A percentile compares a stretch with the other conserved stretches of the same genome.
Conservation (phyloP, 1,140 invertebrate genomes). For the Danaus melanippus region DNA sequence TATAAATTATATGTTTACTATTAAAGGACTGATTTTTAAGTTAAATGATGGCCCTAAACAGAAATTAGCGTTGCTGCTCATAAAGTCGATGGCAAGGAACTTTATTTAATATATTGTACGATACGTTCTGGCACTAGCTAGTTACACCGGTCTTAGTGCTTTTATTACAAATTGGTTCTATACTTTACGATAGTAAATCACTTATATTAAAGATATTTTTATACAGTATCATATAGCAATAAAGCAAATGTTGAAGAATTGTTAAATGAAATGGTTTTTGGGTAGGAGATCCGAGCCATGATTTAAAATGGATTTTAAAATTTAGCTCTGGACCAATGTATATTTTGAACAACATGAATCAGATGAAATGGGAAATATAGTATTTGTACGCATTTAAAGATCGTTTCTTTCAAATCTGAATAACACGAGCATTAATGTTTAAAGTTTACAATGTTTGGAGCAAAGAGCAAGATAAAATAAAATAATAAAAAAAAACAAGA, state of each 20-base stretch:
- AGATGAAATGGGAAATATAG: slow-evolving; percentile 2
- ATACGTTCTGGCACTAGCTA: not conserved
- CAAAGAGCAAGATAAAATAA: slow-evolving; percentile 3
- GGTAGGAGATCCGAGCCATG: slow-evolving; percentile 22
- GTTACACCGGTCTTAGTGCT: slow-evolving; percentile 20
- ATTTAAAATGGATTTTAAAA: slow-evolving; percentile 2
- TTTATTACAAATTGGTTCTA: slow-evolving; percentile 27
- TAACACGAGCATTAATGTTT: not conserved
- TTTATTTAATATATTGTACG: not conserved
- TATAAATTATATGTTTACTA: slow-evolving; percentile 13
- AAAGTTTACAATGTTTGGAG: slow-evolving; percentile 4
- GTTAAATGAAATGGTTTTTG: slow-evolving; percentile 4
- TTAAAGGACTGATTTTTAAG: slow-evolving; percentile 9
- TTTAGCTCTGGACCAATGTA: too few relatives aligned
- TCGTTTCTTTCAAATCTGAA: slow-evolving; percentile 11
- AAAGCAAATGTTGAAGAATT: not conserved
- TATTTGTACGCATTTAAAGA: slow-evolving; percentile 9
- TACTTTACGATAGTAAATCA: slow-evolving; percentile 15
- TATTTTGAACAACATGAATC: too few relatives aligned
- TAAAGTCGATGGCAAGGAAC: not conserved
- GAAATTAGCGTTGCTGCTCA: slow-evolving; percentile 13
- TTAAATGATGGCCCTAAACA: slow-evolving; percentile 4
- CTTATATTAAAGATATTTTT: slow-evolving; percentile 23
- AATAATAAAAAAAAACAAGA: slow-evolving; percentile 6
- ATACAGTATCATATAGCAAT: slow-evolving; percentile 15